Conservation (phyloP, 92 coral and sea anemone species). For the Hydrozoanthus gracilis region DNA sequence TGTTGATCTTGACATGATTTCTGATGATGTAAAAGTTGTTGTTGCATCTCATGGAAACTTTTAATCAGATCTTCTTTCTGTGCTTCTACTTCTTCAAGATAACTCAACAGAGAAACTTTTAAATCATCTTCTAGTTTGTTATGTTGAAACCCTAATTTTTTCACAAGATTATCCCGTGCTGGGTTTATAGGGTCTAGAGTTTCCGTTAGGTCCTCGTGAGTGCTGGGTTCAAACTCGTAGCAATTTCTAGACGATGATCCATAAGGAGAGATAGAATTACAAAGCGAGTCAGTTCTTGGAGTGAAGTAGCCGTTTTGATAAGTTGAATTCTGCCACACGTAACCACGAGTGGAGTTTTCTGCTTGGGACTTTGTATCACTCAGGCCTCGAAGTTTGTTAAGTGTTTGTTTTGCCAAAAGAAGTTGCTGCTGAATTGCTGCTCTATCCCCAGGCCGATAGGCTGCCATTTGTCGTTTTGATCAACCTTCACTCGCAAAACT, state of each 20-base stretch:
- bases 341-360: conserved; percentile 9
- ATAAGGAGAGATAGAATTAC: not conserved
- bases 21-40: conserved; percentile 77
- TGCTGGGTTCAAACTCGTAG: not conserved
- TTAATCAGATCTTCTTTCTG: conserved; percentile 85
- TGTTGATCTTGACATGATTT: conserved; percentile 75
- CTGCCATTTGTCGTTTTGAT: conserved; percentile 34
- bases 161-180: conserved; percentile 77
- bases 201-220: not conserved
- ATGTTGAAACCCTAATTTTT: conserved; percentile 76
- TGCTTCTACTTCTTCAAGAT: conserved; percentile 83
- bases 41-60: conserved; percentile 83
- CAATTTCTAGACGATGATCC: conserved; percentile 5
- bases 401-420: conserved; percentile 77
- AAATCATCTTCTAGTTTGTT: conserved; percentile 87
- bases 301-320: conserved; percentile 24
- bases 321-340: conserved; percentile 19
- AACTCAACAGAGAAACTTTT: conserved; percentile 72
- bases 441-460: conserved; percentile 63
- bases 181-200: conserved; percentile 36
- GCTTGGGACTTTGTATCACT: conserved; percentile 57
- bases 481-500: not conserved
- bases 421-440: conserved; percentile 78
- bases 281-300: not conserved
- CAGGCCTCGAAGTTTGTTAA: conserved; percentile 62